Base-by-base conservation (phyloP, 37 sponge, comb jelly and placozoan species). In the Beroe forskalii region DNA sequence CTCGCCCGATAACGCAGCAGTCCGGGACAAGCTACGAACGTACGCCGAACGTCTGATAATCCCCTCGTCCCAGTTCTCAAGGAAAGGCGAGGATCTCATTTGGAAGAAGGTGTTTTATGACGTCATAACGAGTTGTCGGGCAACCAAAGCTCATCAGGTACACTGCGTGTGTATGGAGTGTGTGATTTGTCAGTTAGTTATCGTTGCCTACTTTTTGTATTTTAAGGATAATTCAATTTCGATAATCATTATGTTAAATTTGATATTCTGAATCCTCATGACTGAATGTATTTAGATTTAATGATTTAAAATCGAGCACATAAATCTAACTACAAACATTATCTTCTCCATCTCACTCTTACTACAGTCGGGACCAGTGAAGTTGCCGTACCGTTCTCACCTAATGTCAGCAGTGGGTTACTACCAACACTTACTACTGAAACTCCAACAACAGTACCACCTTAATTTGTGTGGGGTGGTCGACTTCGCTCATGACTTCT, bases 101-200 rank as follows among this genome's bases (percentile, higher is more conserved):
- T 90, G 90, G 90, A 90, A 90, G 90, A 90, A 90, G 61, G 64
- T 19, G 23, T 90, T 90, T 28, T 90, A 90, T 55, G 90, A 90
- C 33, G 63, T 90, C 19, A 90, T 90, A 2, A 90, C 64, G 2
- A 43, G 60, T n/a, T 90, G 90, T 28, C 14, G 64, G 23, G 90
- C 90, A 33, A 90, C 62, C 25, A 80, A 80, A 25, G 86, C 86
- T 25, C 86, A 80, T 69, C 32, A 32, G 72, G 72, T 63, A 19
- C 20, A 30, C 25, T n/a, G n/a, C n/a, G n/a, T n/a, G n/a, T n/a
- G n/a, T n/a, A n/a, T n/a, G n/a, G n/a, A n/a, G n/a, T n/a, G n/a
- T n/a, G n/a, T n/a, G n/a, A n/a, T n/a, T n/a, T n/a, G n/a, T n/a
- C n/a, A n/a, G n/a, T n/a, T n/a, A n/a, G n/a, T n/a, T n/a, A n/a